Percentiles rank a stretch among this genome's conserved stretches.
phyloP scores from a whole-genome alignment of 2,113 vertebrate genomes.

The Cinclus mexicanus region DNA sequence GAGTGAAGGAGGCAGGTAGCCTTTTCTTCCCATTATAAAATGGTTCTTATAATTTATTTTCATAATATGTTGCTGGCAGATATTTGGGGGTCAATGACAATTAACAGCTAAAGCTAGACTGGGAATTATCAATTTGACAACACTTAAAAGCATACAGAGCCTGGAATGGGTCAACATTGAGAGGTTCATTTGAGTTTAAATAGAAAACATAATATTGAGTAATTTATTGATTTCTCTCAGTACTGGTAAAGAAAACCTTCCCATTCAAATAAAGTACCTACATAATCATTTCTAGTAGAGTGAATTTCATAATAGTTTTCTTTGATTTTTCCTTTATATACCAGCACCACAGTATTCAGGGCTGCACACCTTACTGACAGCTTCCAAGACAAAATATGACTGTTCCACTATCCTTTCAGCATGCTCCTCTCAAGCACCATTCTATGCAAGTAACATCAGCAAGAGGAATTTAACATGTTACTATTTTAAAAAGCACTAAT shows the following conservation, averaged over 20 bases:
- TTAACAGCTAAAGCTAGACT: background rate
- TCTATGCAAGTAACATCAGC: slow-evolving; percentile 34
- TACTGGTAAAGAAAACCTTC: background rate
- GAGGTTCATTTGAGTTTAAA: background rate
- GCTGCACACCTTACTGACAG: background rate
- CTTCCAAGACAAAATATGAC: background rate
- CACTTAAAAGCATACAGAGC: background rate
- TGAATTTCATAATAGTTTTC: background rate
- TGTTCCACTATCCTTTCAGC: background rate
- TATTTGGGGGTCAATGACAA: background rate
- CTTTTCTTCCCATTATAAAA: background rate
- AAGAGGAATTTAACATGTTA: slow-evolving; percentile 51
- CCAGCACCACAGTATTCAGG: background rate
- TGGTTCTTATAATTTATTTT: background rate
- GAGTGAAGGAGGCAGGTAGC: background rate
- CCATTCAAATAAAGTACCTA: background rate
- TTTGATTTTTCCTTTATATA: background rate
- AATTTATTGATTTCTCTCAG: background rate
- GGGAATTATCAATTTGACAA: background rate
- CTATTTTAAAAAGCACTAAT: slow-evolving; percentile 63
- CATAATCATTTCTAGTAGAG: background rate
- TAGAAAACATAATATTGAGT: background rate
- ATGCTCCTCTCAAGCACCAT: slow-evolving; percentile 23
- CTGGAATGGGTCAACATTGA: background rate
- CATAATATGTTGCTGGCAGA: background rate